A percentile compares a stretch with the other conserved stretches of the same genome.
Evolutionary conservation across 1,140 invertebrate species (phyloP).

Genomic region (Drosophila sp.): DNA sequence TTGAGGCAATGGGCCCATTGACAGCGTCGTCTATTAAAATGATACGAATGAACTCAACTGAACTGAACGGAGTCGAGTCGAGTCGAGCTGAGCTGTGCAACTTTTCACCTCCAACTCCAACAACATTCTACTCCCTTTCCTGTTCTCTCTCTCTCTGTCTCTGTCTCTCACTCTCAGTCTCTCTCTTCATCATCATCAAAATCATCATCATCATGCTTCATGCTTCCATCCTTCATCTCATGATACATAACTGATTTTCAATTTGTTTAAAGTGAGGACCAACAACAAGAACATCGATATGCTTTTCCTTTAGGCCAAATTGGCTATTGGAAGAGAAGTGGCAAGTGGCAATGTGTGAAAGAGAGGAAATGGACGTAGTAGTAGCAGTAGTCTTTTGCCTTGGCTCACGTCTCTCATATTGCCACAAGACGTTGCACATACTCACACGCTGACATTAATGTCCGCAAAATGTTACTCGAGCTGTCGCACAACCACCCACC

Average conservation of each 20-base stretch:
- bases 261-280: slow-evolving; percentile 46
- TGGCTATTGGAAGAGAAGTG: not conserved
- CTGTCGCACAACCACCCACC: slow-evolving; percentile 39
- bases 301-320: slow-evolving; percentile 13
- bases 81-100: not conserved
- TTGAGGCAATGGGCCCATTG: slow-evolving; percentile 13
- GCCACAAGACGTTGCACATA: slow-evolving; percentile 45
- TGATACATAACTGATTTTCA: slow-evolving; percentile 46
- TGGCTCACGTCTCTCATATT: slow-evolving; percentile 52
- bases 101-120: slow-evolving; percentile 7
- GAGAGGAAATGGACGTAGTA: slow-evolving; percentile 11
- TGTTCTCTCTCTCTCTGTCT: not conserved
- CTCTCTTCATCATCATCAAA: not conserved
- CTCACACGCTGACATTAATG: slow-evolving; percentile 63
- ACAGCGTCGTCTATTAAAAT: slow-evolving; percentile 27
- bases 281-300: slow-evolving; percentile 12
- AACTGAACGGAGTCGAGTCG: not conserved
- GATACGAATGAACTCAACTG: slow-evolving; percentile 14
- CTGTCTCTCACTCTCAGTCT: not conserved
- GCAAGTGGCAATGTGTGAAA: slow-evolving; percentile 12
- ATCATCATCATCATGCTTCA: not conserved
- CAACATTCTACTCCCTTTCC: not conserved
- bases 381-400: not conserved
- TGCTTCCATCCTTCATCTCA: not conserved
- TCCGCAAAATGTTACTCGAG: slow-evolving; percentile 56